Evolutionary conservation across 2,888 invertebrate genomes (phyloP), one percentile per base, ranked within the genome.

Genomic region (Podotricha telesiphe): DNA sequence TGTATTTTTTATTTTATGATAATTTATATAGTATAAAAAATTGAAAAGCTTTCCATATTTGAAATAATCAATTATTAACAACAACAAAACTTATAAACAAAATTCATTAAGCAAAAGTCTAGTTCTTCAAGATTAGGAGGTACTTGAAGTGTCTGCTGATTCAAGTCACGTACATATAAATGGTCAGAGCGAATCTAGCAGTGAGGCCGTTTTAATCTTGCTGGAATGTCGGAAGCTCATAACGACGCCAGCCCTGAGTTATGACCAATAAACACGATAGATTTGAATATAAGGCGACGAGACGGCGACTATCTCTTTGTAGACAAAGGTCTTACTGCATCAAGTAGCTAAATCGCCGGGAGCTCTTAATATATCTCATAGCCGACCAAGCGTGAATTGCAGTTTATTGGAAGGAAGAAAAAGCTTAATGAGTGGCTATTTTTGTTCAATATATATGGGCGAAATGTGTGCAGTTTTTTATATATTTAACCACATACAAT

Each of bases 251-350:
- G 80, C 82, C 80, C 83, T 84, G 84, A 89, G 83, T 90, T 87
- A 91, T 90, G 82, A 79, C 83, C 84, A 86, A 90, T 91, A 91
- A 91, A 87, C 82, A 82, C 77, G 81, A 73, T 75, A 82, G 82
- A 86, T 87, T 86, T 88, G 85, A 88, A 88, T 90, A 72, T 74
- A 45, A 66, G 67, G 70, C 73, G 75, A 67, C 74, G 71, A 66
- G 71, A 69, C 68, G 75, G 72, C 75, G 72, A 56, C 72, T 65
- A 67, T 65, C 67, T 65, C 56, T 73, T 64, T 67, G 68, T 68
- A 65, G 63, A 65, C 65, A 68, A 72, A 65, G 67, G 69, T 50
- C 56, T 62, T 22, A 56, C 19, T 65, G 45, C 48, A 62, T 45
- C 20, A 15, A 65, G 61, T 45, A 56, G 61, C 61, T 65, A 63